phyloP scores from a whole-genome alignment of 2,797 vertebrate species.

The Meda fulgida region DNA sequence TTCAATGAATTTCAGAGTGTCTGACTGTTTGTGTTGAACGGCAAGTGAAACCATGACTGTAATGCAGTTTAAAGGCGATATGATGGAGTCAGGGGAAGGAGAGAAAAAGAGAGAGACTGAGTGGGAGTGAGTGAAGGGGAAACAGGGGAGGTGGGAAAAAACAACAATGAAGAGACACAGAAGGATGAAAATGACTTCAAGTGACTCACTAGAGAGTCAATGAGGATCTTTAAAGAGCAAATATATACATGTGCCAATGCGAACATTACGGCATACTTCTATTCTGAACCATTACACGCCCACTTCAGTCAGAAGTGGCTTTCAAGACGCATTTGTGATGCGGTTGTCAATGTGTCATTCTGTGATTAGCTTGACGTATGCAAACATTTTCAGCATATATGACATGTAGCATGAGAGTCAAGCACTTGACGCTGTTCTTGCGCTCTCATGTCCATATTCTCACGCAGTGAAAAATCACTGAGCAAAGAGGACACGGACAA shows the following conservation, averaged over 20 bases:
- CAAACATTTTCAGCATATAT: neutral
- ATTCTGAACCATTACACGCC: constrained; percentile 25
- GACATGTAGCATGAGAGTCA: neutral
- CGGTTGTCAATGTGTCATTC: constrained; percentile 2
- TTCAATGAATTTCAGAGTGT: constrained; percentile 39
- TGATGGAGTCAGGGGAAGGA: constrained; percentile 36
- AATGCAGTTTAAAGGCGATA: constrained; percentile 44
- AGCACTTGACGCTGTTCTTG: neutral
- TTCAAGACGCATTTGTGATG: neutral
- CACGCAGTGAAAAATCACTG: too few relatives aligned
- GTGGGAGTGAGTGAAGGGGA: constrained; percentile 35
- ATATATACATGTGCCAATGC: constrained; percentile 10
- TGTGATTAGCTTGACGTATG: constrained; percentile 25
- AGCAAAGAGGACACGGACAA: too few relatives aligned
- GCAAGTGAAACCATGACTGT: constrained; percentile 51
- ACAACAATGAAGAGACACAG: constrained; percentile 54
- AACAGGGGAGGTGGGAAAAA: constrained; percentile 40
- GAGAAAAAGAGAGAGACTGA: constrained; percentile 30
- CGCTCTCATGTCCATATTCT: neutral
- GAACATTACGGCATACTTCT: constrained; percentile 1
- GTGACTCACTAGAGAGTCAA: constrained; percentile 43
- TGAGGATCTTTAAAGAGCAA: constrained; percentile 41
- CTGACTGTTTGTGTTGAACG: constrained; percentile 42
- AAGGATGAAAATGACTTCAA: constrained; percentile 48
- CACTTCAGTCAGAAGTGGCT: neutral